Evolutionary conservation across 2,888 invertebrate genomes (phyloP).

Genomic region (Didymodactylos carnosus): DNA sequence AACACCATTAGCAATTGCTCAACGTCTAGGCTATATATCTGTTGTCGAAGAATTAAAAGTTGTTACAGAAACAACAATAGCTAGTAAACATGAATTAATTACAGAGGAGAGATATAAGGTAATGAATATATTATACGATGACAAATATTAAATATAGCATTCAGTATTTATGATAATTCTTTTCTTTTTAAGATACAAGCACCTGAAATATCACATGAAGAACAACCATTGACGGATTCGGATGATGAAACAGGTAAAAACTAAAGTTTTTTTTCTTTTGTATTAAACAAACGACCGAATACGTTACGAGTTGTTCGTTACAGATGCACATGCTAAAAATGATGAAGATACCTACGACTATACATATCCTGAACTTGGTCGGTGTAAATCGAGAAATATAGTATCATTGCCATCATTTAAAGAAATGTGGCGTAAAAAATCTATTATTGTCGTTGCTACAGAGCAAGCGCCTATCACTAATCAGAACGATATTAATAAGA

Average conservation of each 20-base stretch:
- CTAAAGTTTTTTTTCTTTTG: no score
- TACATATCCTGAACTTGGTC: neutral
- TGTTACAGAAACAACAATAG: conserved; percentile 63
- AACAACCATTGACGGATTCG: conserved; percentile 52
- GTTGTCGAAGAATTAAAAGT: conserved; percentile 88
- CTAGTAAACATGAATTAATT: conserved; percentile 37
- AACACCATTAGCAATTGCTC: conserved; percentile 87
- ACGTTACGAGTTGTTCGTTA: no score
- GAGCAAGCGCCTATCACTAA: no score
- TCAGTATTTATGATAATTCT: neutral
- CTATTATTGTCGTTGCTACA: no score
- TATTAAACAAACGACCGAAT: neutral
- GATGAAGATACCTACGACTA: neutral
- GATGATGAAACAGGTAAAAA: conserved; percentile 39
- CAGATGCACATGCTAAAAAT: no score
- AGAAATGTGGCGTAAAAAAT: no score
- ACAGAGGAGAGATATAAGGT: conserved; percentile 89
- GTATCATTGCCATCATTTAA: no score
- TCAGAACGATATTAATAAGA: no score
- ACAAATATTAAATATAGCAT: neutral
- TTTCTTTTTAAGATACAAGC: conserved; percentile 36
- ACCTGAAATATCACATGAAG: conserved; percentile 93
- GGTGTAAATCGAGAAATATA: neutral
- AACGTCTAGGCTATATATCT: conserved; percentile 87
- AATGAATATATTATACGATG: conserved; percentile 41